Evolutionary conservation across 1,140 invertebrate species (phyloP), one percentile per base, ranked within the genome.

Genomic region (Vollenhovia emeryi): DNA sequence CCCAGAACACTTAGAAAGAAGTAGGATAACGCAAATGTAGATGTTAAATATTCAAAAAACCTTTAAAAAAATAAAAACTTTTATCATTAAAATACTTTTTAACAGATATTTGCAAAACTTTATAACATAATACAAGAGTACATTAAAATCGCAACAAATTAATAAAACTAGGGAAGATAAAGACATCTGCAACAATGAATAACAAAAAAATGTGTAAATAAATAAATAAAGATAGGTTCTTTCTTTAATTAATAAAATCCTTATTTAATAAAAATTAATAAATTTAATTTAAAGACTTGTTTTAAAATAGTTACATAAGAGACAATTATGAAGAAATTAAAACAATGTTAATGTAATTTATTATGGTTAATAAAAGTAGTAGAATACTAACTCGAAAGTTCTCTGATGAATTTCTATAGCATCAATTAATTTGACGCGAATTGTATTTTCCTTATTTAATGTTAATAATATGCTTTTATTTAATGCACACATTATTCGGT

Each of bases 1-100:
- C 68, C 80, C n/a, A 84, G 27, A 60, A 59, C 11, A 24, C 75
- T 45, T 84, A 84, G 9, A 27, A 76, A 13, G 18, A 59, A 59
- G 15, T 59, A 76, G 13, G 80, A 50, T 15, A 48, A 27, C 5
- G 24, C 7, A 33, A 62, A 13, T n/a, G 68, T 84, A 24, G 27
- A 45, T 18, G 9, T 21, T 5, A 84, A 11, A 30, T 48, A 50
- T 27, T 84, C 57, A 59, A 62, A 73, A 40, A 84, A 60, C 9
- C 80, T 84, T 45, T 0, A 62, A 33, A 15, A 59, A 62, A 13
- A 59, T 40, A 24, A 66, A 3, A 30, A 13, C 21, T 64, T 40
- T 30, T 45, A 33, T 27, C 11, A 33, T 33, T 36, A 21, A 64
- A 21, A 78, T 30, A 15, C 36, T 50, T 24, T 24, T 24, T 48